Base-by-base conservation (phyloP, 2,888 invertebrate genomes). In the Pomacea canaliculata region DNA sequence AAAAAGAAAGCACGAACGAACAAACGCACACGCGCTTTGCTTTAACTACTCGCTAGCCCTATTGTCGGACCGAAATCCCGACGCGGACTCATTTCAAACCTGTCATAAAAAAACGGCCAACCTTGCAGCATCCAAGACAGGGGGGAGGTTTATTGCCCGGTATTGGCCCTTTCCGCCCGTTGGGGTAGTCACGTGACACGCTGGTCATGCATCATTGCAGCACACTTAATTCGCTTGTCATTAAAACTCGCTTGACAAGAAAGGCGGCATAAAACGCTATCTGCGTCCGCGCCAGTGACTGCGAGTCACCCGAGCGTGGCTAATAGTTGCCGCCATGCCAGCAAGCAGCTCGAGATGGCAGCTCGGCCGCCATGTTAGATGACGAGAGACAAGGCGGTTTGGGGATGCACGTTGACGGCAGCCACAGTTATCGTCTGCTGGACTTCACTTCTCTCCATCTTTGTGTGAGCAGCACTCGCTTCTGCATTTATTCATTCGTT, bases 181-280 rank as follows among this genome's bases (percentile, higher is more conserved):
- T 65, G 51, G 23, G 56, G 16, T 56, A 23, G 66, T 65, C 73
- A 67, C 59, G 67, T 73, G 73, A 73, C 48, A 73, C 59, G 63
- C 37, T 49, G 9, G 66, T 46, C 65, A 67, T 56, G 73, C 56
- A 18, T 27, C 73, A 66, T 51, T 46, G 65, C 37, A 66, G 67
- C 73, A 56, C 48, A 37, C 63, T 66, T 73, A 63, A 73, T 73
- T 67, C 66, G 66, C 73, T 67, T 73, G 73, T 73, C 73, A 65
- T 73, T 73, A 73, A 73, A 73, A 63, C 48, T 37, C 66, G 37
- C 27, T 73, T 73, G 51, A 67, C 27, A 66, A 63, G 19, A 16
- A 48, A 48, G 23, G 49, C 51, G 51, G 10, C 70, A 23, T 23
- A 23, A 37, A 60, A 60, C 70, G 70, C 60, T 71, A 71, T 71